Evolutionary conservation across 53 echinoderm and acorn worm genomes (phyloP).

Genomic region (Mesocentrotus franciscanus): DNA sequence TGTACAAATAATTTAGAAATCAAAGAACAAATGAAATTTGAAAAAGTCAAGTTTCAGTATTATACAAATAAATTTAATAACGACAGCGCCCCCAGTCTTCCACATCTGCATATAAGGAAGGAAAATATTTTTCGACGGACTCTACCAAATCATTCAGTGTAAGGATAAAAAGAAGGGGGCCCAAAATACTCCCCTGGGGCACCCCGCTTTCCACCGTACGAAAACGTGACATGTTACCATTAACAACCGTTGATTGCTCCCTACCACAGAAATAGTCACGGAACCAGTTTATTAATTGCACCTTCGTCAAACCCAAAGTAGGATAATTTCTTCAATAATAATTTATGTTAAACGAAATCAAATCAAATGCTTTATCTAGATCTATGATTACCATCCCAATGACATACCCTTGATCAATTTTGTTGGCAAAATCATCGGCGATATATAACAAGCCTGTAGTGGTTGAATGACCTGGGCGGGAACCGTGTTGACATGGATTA

Average conservation of each 20-base stretch:
- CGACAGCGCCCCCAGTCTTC: too few relatives aligned
- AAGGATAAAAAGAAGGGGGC: background rate
- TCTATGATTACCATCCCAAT: background rate
- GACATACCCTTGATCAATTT: background rate
- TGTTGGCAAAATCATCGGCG: background rate
- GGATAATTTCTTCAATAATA: background rate
- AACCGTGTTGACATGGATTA: background rate
- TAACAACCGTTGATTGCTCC: background rate
- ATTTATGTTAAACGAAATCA: too few relatives aligned
- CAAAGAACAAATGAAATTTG: too few relatives aligned
- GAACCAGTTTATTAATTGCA: background rate
- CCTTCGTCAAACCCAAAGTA: background rate
- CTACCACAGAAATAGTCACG: background rate
- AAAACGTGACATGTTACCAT: constrained; percentile 1
- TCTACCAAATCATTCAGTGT: background rate
- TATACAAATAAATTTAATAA: too few relatives aligned
- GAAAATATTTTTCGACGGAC: too few relatives aligned
- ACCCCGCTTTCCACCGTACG: background rate
- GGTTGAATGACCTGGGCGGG: too few relatives aligned
- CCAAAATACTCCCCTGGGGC: background rate
- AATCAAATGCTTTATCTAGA: background rate
- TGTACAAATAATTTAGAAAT: too few relatives aligned
- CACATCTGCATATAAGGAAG: too few relatives aligned
- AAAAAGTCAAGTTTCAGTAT: too few relatives aligned
- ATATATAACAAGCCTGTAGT: background rate